Evolutionary conservation across 2,113 vertebrate genomes (phyloP).

Genomic region (Athene cunicularia): DNA sequence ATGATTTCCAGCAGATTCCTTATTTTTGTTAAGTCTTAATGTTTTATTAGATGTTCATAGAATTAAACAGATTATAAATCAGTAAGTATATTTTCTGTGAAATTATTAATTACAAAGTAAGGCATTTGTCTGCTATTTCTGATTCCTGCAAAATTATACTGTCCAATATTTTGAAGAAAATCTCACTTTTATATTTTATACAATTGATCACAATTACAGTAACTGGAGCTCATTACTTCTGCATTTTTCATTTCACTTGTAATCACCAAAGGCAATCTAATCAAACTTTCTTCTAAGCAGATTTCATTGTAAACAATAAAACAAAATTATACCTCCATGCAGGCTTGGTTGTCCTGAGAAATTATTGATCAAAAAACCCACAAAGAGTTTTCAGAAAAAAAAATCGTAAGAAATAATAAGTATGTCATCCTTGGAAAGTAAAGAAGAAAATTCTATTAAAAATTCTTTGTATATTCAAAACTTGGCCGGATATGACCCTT

Average conservation of each 20-base stretch:
- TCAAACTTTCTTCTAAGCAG: not conserved
- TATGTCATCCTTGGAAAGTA: not conserved
- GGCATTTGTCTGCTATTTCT: not conserved
- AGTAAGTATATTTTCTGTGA: not conserved
- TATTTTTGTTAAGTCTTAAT: not conserved
- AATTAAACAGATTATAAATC: not conserved
- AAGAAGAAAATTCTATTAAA: not conserved
- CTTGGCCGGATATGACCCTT: not conserved
- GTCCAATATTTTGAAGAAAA: not conserved
- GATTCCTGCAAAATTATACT: constrained; percentile 1
- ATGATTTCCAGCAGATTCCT: not conserved
- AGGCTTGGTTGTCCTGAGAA: not conserved
- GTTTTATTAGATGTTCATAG: not conserved
- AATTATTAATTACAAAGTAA: constrained; percentile 2
- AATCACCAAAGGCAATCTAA: not conserved
- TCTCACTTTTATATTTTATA: not conserved
- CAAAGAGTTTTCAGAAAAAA: not conserved
- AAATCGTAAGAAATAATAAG: not conserved
- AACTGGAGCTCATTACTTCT: not conserved
- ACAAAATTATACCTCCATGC: not conserved
- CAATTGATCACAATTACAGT: not conserved
- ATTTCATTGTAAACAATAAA: not conserved
- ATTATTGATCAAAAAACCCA: not conserved
- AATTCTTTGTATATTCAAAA: not conserved
- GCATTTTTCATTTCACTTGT: not conserved